These are phyloP conservation scores for Heteromurus nitidus DNA, from an alignment of 2,888 invertebrate species.

Conservation along the genomic window DNA sequence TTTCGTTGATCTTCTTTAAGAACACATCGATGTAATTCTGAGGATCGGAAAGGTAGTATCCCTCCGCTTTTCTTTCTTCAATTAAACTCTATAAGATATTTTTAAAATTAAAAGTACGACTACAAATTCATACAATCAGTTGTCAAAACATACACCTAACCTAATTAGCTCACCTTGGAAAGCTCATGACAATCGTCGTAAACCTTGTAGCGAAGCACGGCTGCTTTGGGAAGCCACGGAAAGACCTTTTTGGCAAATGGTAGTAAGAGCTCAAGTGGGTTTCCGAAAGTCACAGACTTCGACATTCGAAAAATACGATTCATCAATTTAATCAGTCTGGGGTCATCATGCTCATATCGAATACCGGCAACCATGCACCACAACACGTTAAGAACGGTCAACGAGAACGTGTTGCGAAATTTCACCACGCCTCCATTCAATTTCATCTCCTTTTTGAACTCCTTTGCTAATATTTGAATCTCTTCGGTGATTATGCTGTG, in stretches of 20 bases:
- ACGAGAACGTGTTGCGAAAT: conserved; percentile 59
- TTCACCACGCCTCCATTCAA: conserved; percentile 32
- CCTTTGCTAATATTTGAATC: conserved; percentile 29
- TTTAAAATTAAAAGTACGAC: not conserved
- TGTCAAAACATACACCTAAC: not conserved
- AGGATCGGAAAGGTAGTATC: not conserved
- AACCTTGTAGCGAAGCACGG: not conserved
- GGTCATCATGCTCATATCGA: conserved; percentile 64
- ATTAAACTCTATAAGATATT: not conserved
- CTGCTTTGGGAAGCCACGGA: conserved; percentile 15
- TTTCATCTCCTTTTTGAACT: conserved; percentile 32
- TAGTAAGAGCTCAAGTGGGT: conserved; percentile 25
- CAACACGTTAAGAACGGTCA: conserved; percentile 62
- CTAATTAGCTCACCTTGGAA: not conserved
- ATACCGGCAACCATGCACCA: conserved; percentile 68
- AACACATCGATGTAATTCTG: not conserved
- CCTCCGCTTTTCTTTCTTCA: not conserved
- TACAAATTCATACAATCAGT: not conserved
- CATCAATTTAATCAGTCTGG: conserved; percentile 47
- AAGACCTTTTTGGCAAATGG: conserved; percentile 5
- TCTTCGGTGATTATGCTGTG: conserved; percentile 62
- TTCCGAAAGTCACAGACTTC: conserved; percentile 15
- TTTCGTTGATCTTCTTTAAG: conserved; percentile 35
- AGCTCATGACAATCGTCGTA: conserved; percentile 37
- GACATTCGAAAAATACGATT: conserved; percentile 50